Evolutionary conservation across 2,888 invertebrate species (phyloP).

Genomic region (Eupithecia vulgata): DNA sequence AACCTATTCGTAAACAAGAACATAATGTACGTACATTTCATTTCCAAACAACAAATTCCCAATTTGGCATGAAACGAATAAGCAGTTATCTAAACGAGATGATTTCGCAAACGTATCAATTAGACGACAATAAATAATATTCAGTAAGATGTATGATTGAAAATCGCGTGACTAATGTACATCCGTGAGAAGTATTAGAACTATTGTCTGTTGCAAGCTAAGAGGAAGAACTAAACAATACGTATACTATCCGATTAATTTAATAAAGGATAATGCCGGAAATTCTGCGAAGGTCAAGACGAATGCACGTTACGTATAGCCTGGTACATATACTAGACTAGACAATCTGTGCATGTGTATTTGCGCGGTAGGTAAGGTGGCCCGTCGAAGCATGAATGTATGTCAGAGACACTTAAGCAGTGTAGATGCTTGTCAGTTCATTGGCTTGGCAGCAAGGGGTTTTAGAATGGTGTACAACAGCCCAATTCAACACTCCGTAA

Average conservation of each 20-base stretch:
- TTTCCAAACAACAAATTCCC: not conserved
- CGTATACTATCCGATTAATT: constrained; percentile 26
- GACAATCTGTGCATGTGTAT: constrained; percentile 24
- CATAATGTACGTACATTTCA: not conserved
- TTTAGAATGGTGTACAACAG: not conserved
- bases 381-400: constrained; percentile 32
- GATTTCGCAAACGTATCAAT: not conserved
- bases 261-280: constrained; percentile 30
- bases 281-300: constrained; percentile 31
- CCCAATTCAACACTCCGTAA: not conserved
- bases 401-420: constrained; percentile 28
- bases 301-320: constrained; percentile 14
- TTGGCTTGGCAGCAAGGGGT: constrained; percentile 17
- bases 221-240: constrained; percentile 29
- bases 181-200: not conserved
- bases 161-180: not conserved
- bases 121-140: not conserved
- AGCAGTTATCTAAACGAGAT: not conserved
- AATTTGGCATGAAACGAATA: not conserved
- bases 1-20: not conserved
- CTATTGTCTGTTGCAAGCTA: constrained; percentile 12
- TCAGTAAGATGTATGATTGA: not conserved
- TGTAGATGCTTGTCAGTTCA: constrained; percentile 26
- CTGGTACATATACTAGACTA: not conserved
- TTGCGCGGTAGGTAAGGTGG: constrained; percentile 30